Evolutionary conservation across 1,140 invertebrate genomes (phyloP), one percentile per base, ranked within the genome.

Genomic region (Teleopsis dalmanni): DNA sequence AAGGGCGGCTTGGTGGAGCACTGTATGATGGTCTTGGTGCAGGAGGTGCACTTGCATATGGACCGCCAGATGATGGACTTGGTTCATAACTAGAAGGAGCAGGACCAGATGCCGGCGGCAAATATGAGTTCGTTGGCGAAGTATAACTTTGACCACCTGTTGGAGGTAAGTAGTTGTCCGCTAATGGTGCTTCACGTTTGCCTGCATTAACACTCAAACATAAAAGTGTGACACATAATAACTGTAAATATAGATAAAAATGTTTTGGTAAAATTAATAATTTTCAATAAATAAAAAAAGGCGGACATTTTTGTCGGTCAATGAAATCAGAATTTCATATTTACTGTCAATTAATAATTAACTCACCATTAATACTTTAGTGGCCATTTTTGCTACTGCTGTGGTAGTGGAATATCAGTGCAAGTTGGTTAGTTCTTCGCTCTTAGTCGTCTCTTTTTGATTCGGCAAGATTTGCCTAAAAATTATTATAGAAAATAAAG

Each of bases 1-100:
- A 72, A 11, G 62, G 59, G 33, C 58, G 44, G 36, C 27, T 65
- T 33, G 61, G 55, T 13, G 76, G 76, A 1, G 74, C 65, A 1
- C 76, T 77, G 48, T 75, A 77, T 37, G 53, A 73, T 3, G 55
- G 62, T 3, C 55, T 73, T 50, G 75, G 57, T 7, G 60, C 62
- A 48, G 38, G 45, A 0, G 70, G 59, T 23, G 70, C 55, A 18
- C 62, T 52, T 47, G 60, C 59, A 54, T 72, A 76, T 0, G 64
- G 60, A 0, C 61, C 61, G 4, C 62, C 50, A 3, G 54, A 31
- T 22, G 54, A 47, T 8, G 51, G 35, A 23, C 45, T 44, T 36
- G 51, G 47, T 1, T 46, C 48, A 48, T 54, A 51, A 29, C 49
- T 35, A 36, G 36, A 19, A 55, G 4, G 56, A 5, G 68, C 65